Conservation (phyloP, 2,113 vertebrate species). For the Nerophis lumbriciformis region DNA sequence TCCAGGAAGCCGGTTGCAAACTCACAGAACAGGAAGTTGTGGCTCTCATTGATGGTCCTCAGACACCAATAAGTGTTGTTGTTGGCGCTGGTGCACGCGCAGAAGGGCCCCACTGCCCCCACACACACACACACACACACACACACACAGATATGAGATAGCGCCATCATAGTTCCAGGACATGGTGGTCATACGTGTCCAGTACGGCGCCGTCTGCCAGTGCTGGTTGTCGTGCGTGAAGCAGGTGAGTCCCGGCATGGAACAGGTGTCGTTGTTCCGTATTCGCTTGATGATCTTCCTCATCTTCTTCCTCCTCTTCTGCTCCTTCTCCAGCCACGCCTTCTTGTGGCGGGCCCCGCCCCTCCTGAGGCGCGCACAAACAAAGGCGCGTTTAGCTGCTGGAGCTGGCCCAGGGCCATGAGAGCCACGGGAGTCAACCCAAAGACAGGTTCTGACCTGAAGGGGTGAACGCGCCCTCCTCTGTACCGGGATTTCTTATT, state of each 20-base stretch:
- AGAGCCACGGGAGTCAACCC: no score
- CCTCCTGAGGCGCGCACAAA: constrained; percentile 58
- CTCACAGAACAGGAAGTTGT: constrained; percentile 98
- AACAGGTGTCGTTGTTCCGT: constrained; percentile 92
- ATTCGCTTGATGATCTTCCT: constrained; percentile 91
- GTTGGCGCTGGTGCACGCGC: constrained; percentile 97
- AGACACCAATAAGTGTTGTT: constrained; percentile 98
- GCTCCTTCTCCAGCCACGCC: constrained; percentile 85
- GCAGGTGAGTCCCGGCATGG: constrained; percentile 95
- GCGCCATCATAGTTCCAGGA: constrained; percentile 14
- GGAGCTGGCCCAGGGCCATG: background rate
- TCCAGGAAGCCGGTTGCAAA: constrained; percentile 96
- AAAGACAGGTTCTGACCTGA: constrained; percentile 70
- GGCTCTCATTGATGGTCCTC: constrained; percentile 93
- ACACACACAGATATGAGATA: background rate
- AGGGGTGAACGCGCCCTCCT: constrained; percentile 74
- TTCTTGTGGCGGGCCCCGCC: constrained; percentile 84
- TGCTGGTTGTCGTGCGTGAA: constrained; percentile 99
- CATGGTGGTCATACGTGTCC: constrained; percentile 77
- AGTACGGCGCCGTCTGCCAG: constrained; percentile 94
- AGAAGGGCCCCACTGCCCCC: constrained; percentile 94
- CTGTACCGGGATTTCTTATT: constrained; percentile 82
- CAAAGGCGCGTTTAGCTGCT: background rate
- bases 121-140: background rate
- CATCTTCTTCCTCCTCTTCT: constrained; percentile 89